A percentile compares a stretch with the other conserved stretches of the same genome.
Evolutionary conservation across 1,140 invertebrate species (phyloP).

Genomic region (Heterodera carotae): DNA sequence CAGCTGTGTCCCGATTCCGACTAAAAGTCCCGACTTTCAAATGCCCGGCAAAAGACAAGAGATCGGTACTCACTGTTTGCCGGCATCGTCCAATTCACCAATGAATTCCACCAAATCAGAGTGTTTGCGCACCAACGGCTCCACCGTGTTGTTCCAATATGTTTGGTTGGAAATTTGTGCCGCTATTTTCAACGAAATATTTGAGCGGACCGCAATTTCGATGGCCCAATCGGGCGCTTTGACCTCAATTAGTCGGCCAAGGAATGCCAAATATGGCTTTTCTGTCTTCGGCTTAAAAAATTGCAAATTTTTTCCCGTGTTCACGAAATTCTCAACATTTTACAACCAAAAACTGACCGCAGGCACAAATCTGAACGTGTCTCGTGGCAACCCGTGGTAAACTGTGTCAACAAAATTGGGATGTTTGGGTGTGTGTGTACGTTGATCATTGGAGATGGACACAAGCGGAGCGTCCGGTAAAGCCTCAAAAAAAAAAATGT

Average conservation of each 20-base stretch:
- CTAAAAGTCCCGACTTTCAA: no score
- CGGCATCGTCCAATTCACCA: slow-evolving; percentile 29
- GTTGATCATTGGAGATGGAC: slow-evolving; percentile 35
- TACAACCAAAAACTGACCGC: not conserved
- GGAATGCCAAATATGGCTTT: slow-evolving; percentile 28
- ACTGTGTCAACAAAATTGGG: slow-evolving; percentile 29
- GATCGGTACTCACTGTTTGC: not conserved
- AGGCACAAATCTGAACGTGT: slow-evolving; percentile 1
- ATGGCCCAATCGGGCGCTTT: slow-evolving; percentile 29
- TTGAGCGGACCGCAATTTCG: slow-evolving; percentile 25
- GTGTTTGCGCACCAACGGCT: slow-evolving; percentile 18
- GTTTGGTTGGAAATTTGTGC: slow-evolving; percentile 18
- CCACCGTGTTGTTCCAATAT: slow-evolving; percentile 14
- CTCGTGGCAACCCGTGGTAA: slow-evolving; percentile 28
- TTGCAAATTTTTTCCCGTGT: no score
- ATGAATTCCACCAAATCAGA: slow-evolving; percentile 21
- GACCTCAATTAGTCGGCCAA: slow-evolving; percentile 18
- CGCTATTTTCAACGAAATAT: slow-evolving; percentile 30
- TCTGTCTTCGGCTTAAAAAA: slow-evolving; percentile 1
- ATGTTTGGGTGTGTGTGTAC: not conserved
- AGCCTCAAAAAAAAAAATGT: slow-evolving; percentile 15
- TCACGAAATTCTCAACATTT: no score
- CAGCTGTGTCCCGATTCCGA: no score
- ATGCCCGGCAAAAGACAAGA: no score
- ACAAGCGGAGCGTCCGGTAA: slow-evolving; percentile 19